These are phyloP conservation scores for Pterostichus madidus DNA, from an alignment of 2,888 invertebrate genomes.

Conservation along the genomic window DNA sequence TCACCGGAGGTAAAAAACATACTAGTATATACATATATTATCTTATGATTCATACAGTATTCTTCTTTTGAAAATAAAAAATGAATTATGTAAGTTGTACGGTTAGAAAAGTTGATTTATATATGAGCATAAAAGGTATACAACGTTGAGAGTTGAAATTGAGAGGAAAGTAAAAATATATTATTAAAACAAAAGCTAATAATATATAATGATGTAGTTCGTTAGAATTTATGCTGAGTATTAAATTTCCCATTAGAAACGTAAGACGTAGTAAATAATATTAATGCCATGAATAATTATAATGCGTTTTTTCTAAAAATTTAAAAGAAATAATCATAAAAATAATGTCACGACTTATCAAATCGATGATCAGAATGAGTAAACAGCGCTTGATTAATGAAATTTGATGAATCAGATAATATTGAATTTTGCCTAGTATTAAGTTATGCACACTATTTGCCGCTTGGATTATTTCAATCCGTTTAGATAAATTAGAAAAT, in stretches of 20 bases:
- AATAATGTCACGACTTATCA: no score
- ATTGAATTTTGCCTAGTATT: no score
- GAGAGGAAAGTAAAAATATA: constrained; percentile 25
- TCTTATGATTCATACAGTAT: constrained; percentile 42
- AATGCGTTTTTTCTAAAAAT: no score
- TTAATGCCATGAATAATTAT: no score
- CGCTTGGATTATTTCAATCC: no score
- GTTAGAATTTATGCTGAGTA: background rate
- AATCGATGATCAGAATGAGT: no score
- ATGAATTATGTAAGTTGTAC: constrained; percentile 42
- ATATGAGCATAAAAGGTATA: background rate
- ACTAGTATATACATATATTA: constrained; percentile 22
- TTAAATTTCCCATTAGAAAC: constrained; percentile 9
- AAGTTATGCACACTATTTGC: no score
- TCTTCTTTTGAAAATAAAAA: constrained; percentile 5
- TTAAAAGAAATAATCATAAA: no score
- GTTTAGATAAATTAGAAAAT: no score
- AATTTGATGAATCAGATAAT: no score
- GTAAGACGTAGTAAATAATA: constrained; percentile 6
- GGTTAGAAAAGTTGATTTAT: constrained; percentile 37
- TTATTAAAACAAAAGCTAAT: constrained; percentile 9
- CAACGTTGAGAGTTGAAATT: background rate
- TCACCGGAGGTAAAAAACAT: constrained; percentile 23
- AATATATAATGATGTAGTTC: constrained; percentile 22
- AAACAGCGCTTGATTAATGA: no score